Conservation (phyloP, 2,113 vertebrate genomes). For the Eulacestoma nigropectus region DNA sequence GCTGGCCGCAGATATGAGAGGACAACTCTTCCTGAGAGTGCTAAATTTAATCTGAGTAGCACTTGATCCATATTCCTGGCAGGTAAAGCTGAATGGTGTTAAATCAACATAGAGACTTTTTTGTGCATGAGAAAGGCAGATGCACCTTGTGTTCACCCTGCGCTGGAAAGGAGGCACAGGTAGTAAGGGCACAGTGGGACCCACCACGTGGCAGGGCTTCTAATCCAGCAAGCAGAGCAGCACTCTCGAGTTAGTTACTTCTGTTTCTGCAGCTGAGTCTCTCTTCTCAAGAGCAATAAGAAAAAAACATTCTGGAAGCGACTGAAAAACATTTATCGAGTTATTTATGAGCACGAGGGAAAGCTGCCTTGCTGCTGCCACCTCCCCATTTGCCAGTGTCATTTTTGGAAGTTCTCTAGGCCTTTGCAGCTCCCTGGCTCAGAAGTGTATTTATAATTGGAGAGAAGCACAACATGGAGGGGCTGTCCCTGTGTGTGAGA, state of each 20-base stretch:
- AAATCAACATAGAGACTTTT: neutral
- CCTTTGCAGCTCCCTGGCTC: neutral
- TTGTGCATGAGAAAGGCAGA: too few species aligned
- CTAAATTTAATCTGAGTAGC: neutral
- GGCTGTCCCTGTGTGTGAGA: neutral
- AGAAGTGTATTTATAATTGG: neutral
- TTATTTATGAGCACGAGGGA: neutral
- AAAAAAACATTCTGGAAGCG: neutral
- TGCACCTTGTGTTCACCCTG: neutral
- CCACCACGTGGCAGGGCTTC: neutral
- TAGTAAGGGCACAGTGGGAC: neutral
- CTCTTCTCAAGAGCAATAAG: neutral
- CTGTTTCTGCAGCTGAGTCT: neutral
- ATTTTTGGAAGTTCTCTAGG: neutral
- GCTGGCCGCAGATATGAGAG: neutral
- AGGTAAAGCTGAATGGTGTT: neutral
- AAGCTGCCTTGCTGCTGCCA: neutral
- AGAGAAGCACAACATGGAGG: neutral
- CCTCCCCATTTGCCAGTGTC: neutral
- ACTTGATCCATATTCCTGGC: neutral
- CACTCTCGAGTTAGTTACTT: neutral
- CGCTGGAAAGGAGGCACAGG: neutral
- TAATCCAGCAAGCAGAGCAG: neutral
- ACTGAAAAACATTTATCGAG: neutral
- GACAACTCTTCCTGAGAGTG: neutral